A percentile compares a stretch with the other conserved stretches of the same genome.
phyloP scores from a whole-genome alignment of 2,113 vertebrate species.

The Spheniscus mendiculus region DNA sequence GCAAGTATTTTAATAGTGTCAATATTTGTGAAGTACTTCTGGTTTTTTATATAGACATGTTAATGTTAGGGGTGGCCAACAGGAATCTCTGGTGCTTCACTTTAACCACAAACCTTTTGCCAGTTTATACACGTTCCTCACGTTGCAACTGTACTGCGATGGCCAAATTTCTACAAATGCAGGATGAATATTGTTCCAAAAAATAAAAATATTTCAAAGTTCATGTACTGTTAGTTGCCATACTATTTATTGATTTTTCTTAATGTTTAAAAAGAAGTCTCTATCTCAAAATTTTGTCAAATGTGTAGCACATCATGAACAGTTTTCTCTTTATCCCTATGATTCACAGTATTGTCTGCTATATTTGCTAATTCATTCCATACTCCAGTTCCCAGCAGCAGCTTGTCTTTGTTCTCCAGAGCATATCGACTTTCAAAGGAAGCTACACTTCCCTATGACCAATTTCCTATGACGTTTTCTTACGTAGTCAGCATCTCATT shows the following conservation, averaged over 20 bases:
- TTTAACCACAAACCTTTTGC: not conserved
- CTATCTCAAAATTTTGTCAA: not conserved
- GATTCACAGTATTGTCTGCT: not conserved
- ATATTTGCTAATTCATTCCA: not conserved
- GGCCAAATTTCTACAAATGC: not conserved
- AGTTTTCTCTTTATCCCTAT: not conserved
- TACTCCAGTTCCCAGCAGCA: not conserved
- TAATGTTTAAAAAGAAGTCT: not conserved
- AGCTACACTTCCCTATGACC: not conserved
- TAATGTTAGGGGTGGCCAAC: not conserved
- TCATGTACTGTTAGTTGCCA: not conserved
- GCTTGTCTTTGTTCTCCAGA: not conserved
- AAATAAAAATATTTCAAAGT: not conserved
- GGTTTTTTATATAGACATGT: not conserved
- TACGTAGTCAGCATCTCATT: not conserved
- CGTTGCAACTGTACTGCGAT: not conserved
- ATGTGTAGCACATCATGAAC: accelerated
- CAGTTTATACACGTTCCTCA: not conserved
- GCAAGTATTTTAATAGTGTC: not conserved
- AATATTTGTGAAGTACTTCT: not conserved
- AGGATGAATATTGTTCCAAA: not conserved
- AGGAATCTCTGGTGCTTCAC: not conserved
- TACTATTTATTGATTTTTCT: not conserved
- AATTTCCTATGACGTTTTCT: not conserved
- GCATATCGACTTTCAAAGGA: not conserved